Percentiles rank a stretch among this genome's conserved stretches.
phyloP scores from a whole-genome alignment of 2,797 vertebrate species.

The Smutsia gigantea region DNA sequence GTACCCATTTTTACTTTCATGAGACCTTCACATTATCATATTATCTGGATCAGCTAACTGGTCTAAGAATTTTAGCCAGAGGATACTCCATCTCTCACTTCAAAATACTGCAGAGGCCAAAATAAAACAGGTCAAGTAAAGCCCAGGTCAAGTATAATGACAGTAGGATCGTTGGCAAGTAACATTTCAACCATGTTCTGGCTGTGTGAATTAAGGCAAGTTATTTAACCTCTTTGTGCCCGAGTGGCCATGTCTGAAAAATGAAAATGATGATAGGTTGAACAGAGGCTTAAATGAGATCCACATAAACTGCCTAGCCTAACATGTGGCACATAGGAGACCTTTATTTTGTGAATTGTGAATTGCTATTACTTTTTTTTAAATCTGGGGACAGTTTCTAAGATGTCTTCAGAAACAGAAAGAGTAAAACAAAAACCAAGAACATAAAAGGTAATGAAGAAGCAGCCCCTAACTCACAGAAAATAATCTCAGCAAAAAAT shows the following conservation, averaged over 20 bases:
- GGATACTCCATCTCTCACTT: background rate
- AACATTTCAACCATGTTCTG: background rate
- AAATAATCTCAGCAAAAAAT: slow-evolving; percentile 33
- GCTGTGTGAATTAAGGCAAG: background rate
- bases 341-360: background rate
- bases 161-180: background rate
- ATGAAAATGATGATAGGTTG: background rate
- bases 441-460: background rate
- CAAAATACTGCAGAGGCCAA: background rate
- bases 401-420: background rate
- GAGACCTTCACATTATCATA: background rate
- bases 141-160: background rate
- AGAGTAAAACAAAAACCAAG: background rate
- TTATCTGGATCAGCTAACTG: background rate
- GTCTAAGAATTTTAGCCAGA: background rate
- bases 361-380: background rate
- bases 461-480: background rate
- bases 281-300: background rate
- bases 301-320: background rate
- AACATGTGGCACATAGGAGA: background rate
- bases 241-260: background rate
- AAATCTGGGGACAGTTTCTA: background rate
- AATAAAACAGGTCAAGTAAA: background rate
- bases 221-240: background rate
- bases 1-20: background rate